Conservation (phyloP, 2,888 invertebrate genomes). For the Cecidostiba fungosa region DNA sequence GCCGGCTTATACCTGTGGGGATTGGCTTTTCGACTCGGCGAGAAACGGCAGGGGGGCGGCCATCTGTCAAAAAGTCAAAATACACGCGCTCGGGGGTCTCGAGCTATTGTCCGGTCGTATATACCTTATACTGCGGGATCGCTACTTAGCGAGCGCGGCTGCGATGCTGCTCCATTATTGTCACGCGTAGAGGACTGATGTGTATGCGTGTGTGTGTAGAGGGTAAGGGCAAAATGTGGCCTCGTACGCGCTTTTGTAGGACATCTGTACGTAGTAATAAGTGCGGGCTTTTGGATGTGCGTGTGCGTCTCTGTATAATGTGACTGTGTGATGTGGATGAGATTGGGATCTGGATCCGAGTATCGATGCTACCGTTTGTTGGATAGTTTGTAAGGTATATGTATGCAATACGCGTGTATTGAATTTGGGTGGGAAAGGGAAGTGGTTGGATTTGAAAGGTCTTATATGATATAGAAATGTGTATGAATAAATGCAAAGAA, state of each 20-base stretch:
- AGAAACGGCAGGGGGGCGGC: slow-evolving; percentile 66
- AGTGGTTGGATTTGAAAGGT: background rate
- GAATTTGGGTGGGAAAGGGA: background rate
- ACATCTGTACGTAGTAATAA: slow-evolving; percentile 75
- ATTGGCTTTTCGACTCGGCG: slow-evolving; percentile 47
- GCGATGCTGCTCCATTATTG: slow-evolving; percentile 17
- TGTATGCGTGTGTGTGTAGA: background rate
- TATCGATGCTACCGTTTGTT: slow-evolving; percentile 25
- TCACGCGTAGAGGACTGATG: background rate
- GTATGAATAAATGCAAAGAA: too few species aligned
- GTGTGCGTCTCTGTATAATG: background rate
- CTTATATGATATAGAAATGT: too few species aligned
- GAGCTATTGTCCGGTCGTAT: slow-evolving; percentile 73
- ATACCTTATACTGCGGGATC: slow-evolving; percentile 78
- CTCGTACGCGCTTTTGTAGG: slow-evolving; percentile 75
- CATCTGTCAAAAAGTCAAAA: slow-evolving; percentile 81
- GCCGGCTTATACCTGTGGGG: slow-evolving; percentile 8
- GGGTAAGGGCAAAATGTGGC: slow-evolving; percentile 56
- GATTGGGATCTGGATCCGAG: slow-evolving; percentile 34
- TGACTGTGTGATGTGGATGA: slow-evolving; percentile 21
- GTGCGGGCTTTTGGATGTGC: slow-evolving; percentile 63
- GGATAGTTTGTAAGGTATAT: slow-evolving; percentile 14
- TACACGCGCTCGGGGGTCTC: slow-evolving; percentile 74
- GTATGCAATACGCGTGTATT: background rate
- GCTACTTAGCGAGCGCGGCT: slow-evolving; percentile 79